Evolutionary conservation across 1,140 invertebrate genomes (phyloP).

Genomic region (Daktulosphaira vitifoliae): DNA sequence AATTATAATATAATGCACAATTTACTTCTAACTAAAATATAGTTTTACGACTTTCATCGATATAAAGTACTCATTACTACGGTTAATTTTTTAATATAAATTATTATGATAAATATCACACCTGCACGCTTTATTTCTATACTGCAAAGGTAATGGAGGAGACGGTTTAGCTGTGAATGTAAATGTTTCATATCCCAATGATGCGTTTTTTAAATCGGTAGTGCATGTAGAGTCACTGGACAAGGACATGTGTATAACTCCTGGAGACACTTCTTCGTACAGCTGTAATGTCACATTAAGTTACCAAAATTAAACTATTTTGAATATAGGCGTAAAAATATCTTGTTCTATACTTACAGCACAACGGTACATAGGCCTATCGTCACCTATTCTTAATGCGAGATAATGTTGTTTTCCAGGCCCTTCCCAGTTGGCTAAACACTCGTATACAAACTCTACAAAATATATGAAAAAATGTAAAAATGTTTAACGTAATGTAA

Average conservation of each 20-base stretch:
- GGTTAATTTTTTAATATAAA: too few relatives aligned
- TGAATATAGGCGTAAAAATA: constrained; percentile 1
- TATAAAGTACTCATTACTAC: too few relatives aligned
- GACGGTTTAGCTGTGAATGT: constrained; percentile 44
- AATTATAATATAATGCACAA: constrained; percentile 10
- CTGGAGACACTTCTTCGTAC: constrained; percentile 50
- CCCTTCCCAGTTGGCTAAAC: constrained; percentile 58
- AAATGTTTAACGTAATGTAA: too few relatives aligned
- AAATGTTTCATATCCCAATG: constrained; percentile 53
- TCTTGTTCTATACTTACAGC: constrained; percentile 48
- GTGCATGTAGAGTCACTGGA: constrained; percentile 60
- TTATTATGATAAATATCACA: too few relatives aligned
- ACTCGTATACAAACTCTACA: constrained; percentile 56
- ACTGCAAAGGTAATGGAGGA: constrained; percentile 43
- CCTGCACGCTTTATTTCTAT: too few relatives aligned
- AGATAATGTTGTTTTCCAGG: constrained; percentile 51
- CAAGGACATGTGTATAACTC: constrained; percentile 54
- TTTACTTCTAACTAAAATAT: background rate
- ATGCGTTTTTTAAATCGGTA: constrained; percentile 50
- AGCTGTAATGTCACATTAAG: constrained; percentile 45
- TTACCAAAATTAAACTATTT: constrained; percentile 33
- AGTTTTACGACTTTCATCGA: background rate
- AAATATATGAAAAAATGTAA: constrained; percentile 37
- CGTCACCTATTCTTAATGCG: constrained; percentile 47
- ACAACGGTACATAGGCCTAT: constrained; percentile 55